A percentile compares a stretch with the other conserved stretches of the same genome.
Evolutionary conservation across 2,888 invertebrate species (phyloP).

Genomic region (Meloe dianella): DNA sequence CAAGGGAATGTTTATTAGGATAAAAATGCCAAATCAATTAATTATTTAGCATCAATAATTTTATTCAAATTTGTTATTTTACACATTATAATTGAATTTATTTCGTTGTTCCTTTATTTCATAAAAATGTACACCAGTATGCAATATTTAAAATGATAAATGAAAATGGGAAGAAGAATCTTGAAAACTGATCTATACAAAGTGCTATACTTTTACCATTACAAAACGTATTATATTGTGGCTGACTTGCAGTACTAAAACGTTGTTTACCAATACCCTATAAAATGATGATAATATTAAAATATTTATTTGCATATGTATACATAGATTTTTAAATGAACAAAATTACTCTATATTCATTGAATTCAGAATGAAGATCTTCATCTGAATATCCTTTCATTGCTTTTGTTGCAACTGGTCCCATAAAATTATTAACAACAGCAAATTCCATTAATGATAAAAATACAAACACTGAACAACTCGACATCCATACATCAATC

Average conservation of each 20-base stretch:
- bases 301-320: no score
- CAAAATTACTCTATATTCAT: constrained; percentile 73
- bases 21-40: no score
- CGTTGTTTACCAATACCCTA: constrained; percentile 67
- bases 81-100: no score
- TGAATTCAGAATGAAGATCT: constrained; percentile 73
- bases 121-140: constrained; percentile 86
- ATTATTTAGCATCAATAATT: no score
- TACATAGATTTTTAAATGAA: background rate
- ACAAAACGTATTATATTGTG: constrained; percentile 86
- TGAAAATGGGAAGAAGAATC: constrained; percentile 89
- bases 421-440: constrained; percentile 86
- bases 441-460: constrained; percentile 90
- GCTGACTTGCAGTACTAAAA: constrained; percentile 65
- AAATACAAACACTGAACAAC: constrained; percentile 91
- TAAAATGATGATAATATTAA: constrained; percentile 41
- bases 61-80: no score
- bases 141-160: constrained; percentile 89
- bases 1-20: no score
- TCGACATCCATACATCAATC: constrained; percentile 92
- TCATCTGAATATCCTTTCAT: constrained; percentile 92
- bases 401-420: constrained; percentile 84
- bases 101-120: no score
- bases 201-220: constrained; percentile 79
- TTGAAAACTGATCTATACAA: constrained; percentile 85